Base-by-base conservation (phyloP, 2,888 invertebrate species). In the Sphinx pinastri region DNA sequence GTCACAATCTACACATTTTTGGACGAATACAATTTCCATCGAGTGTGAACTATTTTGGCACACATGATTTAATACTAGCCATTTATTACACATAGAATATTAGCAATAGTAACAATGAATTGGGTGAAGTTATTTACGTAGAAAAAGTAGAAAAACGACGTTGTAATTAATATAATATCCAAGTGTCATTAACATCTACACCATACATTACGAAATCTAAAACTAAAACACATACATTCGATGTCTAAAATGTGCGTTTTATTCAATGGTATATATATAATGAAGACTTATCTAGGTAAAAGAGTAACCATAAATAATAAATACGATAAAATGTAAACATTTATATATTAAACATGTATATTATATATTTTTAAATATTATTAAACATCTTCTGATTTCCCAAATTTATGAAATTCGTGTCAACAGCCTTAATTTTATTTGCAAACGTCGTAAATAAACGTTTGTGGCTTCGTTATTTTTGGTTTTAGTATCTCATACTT, bases 231-330 rank as follows among this genome's bases (percentile, higher is more conserved):
- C 76, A 77, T 71, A 74, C 74, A 73, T 77, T 76, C 72, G 76
- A 78, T 77, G 75, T 72, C 70, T 71, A 71, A 70, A 72, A 68
- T 79, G 78, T 78, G 79, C 76, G 79, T 71, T 55, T 68, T 67
- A 70, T 63, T 54, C 54, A 45, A n/a, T 68, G 67, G 19, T 10
- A 49, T 38, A 49, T 67, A 67, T 52, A 52, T 19, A 69, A 55
- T 70, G 71, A 72, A 70, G 70, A 68, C 51, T 66, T 68, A 69
- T 51, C 68, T 70, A 49, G 47, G 11, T 55, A 59, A 69, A 70
- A 54, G 49, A 52, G 19, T 67, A 52, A 67, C 67, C 14, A 68
- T 38, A 68, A 58, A 47, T 59, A 68, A 47, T 49, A 49, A 55
- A 55, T 68, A 68, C 58, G 49, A 68, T 49, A 59, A 16, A 51